Conservation (phyloP, 2,797 vertebrate species). For the Gallinago solitaria region DNA sequence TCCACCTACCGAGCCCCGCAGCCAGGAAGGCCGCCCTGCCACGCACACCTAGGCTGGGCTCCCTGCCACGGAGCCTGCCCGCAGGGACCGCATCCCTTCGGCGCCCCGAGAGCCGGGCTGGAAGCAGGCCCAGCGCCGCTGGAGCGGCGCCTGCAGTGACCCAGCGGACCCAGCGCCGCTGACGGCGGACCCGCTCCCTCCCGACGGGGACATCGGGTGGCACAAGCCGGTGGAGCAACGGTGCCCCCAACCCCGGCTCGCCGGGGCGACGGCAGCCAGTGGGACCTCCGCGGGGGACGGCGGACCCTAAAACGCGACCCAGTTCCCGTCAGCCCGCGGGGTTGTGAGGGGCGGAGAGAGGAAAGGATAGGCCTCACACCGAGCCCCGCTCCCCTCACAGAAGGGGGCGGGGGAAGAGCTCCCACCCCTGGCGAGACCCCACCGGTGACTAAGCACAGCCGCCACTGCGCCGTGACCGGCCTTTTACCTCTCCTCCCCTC, state of each 20-base stretch:
- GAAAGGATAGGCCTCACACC: not conserved
- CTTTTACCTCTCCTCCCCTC: not conserved
- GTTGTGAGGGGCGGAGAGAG: rapidly evolving
- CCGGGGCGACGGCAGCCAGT: too few species aligned
- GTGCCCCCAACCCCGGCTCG: too few species aligned
- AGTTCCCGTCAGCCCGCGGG: rapidly evolving
- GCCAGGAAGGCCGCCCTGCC: not conserved
- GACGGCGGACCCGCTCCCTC: not conserved
- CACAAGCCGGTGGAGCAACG: too few species aligned
- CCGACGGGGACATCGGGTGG: too few species aligned
- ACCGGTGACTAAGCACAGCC: not conserved
- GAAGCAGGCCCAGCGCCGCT: not conserved
- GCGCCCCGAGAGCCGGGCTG: not conserved
- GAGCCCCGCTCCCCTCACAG: not conserved
- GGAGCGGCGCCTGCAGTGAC: not conserved
- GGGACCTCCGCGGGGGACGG: not conserved
- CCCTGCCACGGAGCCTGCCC: not conserved
- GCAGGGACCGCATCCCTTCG: not conserved
- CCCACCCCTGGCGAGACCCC: too few species aligned
- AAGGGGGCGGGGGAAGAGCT: not conserved
- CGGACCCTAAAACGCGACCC: too few species aligned
- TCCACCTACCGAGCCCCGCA: rapidly evolving
- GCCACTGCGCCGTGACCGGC: not conserved
- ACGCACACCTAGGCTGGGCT: not conserved
- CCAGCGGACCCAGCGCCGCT: not conserved